Percentiles rank a stretch among this genome's conserved stretches.
Evolutionary conservation across 2,888 invertebrate species (phyloP).

Genomic region (Papilio gigon): DNA sequence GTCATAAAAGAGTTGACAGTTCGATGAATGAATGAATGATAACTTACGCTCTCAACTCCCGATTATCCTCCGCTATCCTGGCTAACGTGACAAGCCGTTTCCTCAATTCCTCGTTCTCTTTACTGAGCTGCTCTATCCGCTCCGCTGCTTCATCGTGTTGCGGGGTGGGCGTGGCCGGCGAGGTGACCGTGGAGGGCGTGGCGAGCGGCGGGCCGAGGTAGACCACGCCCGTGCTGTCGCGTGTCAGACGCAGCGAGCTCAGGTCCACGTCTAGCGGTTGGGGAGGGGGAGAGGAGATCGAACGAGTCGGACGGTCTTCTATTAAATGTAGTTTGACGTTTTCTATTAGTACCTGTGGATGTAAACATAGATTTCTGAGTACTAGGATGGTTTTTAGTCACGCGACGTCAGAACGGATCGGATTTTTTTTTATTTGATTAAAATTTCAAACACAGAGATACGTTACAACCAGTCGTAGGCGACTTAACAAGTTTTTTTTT

Average conservation of each 20-base stretch:
- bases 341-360: constrained; percentile 85
- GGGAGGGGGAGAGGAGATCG: constrained; percentile 90
- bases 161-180: constrained; percentile 51
- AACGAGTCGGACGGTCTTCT: constrained; percentile 92
- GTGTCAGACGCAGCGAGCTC: constrained; percentile 85
- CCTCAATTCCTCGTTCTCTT: constrained; percentile 79
- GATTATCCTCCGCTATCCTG: constrained; percentile 81
- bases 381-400: no score
- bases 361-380: constrained; percentile 39
- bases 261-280: constrained; percentile 90
- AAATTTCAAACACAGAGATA: no score
- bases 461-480: no score
- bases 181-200: constrained; percentile 56
- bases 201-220: constrained; percentile 84
- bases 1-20: no score
- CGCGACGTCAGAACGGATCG: no score
- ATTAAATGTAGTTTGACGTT: constrained; percentile 88
- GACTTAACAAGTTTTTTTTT: no score
- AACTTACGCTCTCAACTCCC: constrained; percentile 78
- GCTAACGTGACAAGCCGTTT: constrained; percentile 74
- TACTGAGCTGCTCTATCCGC: constrained; percentile 63
- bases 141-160: constrained; percentile 76
- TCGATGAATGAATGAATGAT: no score
- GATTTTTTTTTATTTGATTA: no score
- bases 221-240: constrained; percentile 88